Conservation (phyloP, 2,888 invertebrate species). For the Eupithecia abbreviata region DNA sequence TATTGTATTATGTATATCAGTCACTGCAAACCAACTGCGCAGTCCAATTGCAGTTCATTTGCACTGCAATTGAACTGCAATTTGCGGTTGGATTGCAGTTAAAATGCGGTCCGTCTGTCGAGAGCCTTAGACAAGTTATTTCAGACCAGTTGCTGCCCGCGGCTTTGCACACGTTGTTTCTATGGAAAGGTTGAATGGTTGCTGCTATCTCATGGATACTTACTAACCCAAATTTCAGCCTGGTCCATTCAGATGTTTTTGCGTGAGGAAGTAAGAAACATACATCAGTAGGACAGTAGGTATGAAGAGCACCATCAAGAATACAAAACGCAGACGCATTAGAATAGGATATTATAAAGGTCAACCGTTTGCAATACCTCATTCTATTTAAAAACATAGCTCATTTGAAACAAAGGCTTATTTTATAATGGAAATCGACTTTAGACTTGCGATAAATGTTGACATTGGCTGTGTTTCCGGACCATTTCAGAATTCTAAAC, state of each 20-base stretch:
- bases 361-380: conserved; percentile 19
- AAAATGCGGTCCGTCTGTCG: too few relatives aligned
- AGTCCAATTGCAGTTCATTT: too few relatives aligned
- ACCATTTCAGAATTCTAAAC: background rate
- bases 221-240: background rate
- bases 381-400: conserved; percentile 31
- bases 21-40: too few relatives aligned
- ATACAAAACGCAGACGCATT: background rate
- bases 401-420: conserved; percentile 25
- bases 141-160: background rate
- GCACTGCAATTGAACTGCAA: too few relatives aligned
- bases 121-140: background rate
- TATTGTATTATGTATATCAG: too few relatives aligned
- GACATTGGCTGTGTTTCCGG: background rate
- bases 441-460: conserved; percentile 8
- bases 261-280: background rate
- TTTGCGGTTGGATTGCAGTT: too few relatives aligned
- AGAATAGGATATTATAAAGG: conserved; percentile 2
- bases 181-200: background rate
- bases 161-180: background rate
- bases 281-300: background rate
- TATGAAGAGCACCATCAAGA: background rate
- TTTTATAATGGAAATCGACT: conserved; percentile 23
- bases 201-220: background rate
- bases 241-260: background rate